Conservation (phyloP, 2,888 invertebrate genomes). For the Oegoconia quadripuncta region DNA sequence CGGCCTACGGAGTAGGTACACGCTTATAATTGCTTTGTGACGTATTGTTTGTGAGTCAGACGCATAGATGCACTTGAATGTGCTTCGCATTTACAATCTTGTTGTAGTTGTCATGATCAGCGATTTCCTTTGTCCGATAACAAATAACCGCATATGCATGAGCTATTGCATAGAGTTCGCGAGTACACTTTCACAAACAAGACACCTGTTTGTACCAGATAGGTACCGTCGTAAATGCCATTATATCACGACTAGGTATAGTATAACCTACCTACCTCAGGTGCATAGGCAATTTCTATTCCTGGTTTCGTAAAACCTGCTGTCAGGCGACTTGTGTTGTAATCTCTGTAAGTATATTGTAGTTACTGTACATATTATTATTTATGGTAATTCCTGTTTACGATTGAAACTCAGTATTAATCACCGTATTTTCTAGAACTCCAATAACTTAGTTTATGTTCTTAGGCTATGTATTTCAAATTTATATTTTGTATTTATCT, state of each 20-base stretch:
- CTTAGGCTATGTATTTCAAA: too few relatives aligned
- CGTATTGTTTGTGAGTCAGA: slow-evolving; percentile 23
- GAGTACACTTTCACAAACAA: slow-evolving; percentile 43
- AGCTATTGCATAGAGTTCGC: not conserved
- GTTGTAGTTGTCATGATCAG: not conserved
- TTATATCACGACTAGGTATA: slow-evolving; percentile 47
- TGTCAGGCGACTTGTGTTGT: slow-evolving; percentile 7
- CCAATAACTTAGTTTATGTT: too few relatives aligned
- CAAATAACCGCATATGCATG: not conserved
- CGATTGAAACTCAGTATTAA: too few relatives aligned
- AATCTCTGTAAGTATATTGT: slow-evolving; percentile 9
- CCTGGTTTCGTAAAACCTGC: slow-evolving; percentile 40
- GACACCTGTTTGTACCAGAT: slow-evolving; percentile 40
- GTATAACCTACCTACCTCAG: slow-evolving; percentile 10
- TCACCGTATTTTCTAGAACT: too few relatives aligned
- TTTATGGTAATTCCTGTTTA: slow-evolving; percentile 4
- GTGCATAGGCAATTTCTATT: slow-evolving; percentile 36
- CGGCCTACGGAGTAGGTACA: slow-evolving; percentile 6
- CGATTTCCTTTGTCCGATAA: slow-evolving; percentile 1
- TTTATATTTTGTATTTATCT: too few relatives aligned
- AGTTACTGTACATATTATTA: slow-evolving; percentile 1
- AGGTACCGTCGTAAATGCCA: slow-evolving; percentile 38
- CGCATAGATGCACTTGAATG: slow-evolving; percentile 3
- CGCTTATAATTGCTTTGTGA: slow-evolving; percentile 33
- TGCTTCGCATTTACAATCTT: not conserved